Base-by-base conservation (phyloP, 2,113 vertebrate genomes). In the Sander lucioperca region DNA sequence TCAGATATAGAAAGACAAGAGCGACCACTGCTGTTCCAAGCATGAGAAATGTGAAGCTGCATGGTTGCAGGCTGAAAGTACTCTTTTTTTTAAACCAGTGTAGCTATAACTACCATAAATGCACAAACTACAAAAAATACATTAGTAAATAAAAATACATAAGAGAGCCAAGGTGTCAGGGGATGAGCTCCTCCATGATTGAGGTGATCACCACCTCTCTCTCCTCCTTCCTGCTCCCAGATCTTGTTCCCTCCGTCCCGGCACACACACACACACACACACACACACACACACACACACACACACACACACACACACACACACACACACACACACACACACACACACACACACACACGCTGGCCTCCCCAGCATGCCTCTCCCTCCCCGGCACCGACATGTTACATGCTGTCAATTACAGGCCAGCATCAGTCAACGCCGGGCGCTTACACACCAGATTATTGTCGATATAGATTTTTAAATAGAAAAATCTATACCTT, bases 401-500 rank as follows among this genome's bases (percentile, higher is more conserved):
- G 90, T 93, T 91, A 93, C 92, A 90, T 63, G 89, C 89, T 92
- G 94, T 95, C 94, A 95, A 94, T 96, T 95, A 93, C 92, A 87
- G 78, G 86, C 82, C 89, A 80, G 91, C 92, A 93, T 93, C 94
- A 88, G 87, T 94, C 92, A 92, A 89, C 88, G 88, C 89, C 59
- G 72, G 71, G 54, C 90, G 91, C 92, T 95, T 95, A 96, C 95
- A 95, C 93, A 89, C 93, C 86, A 95, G 95, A 95, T 96, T 95
- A 96, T 96, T 94, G 94, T 95, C 93, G 80, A 93, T 94, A 96
- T 95, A 90, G 95, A 96, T 96, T 95, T 96, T 96, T 94, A 95
- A 96, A 96, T 95, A 95, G 95, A 95, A 96, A 96, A 96, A 95
- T 96, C 95, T 91, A 96, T 96, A 95, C 88, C 86, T 93, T 96